Evolutionary conservation across 2,113 vertebrate species (phyloP), one percentile per base, ranked within the genome.

Genomic region (Dipodomys ordii): DNA sequence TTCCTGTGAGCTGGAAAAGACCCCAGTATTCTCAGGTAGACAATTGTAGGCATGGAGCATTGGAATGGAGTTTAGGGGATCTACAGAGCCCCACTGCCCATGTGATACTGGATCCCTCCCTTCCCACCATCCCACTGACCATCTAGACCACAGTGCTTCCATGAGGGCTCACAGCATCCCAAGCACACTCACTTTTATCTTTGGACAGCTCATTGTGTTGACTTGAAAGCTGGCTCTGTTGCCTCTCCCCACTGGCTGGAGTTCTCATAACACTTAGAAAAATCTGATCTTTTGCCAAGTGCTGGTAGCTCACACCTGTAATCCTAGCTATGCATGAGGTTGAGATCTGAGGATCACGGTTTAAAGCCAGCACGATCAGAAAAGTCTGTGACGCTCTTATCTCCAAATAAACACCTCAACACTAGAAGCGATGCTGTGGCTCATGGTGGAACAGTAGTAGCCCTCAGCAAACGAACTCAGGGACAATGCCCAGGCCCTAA

Each of bases 1-100:
- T 99, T 93, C 99, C 99, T 39, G 99, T 99, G 93, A 99, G 99
- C 98, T 99, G 99, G 99, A 99, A 99, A 96, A 98, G 99, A 80
- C 99, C 99, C 5, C 99, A 99, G 82, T 99, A 98, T 39, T 99
- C 99, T 93, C 99, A 99, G 99, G 99, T 99, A 98, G 1, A 10
- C n/a, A 86, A 1, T 68, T 80, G 67, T 74, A 44, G 4, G 83
- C 88, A n/a, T 3, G 0, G 30, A 32, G 27, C 62, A 32, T n/a
- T 57, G 20, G 87, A 78, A 71, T 19, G 67, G 32, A 57, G 16
- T 22, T 60, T 12, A n/a, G 64, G 35, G n/a, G 35, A 76, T 68
- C 67, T 27, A 0, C 22, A 8, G 60, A 90, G 30, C 32, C 84
- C 62, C 69, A 0, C 2, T 30, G 18, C 71, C 39, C 22, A 0